These are phyloP conservation scores for Hydropotes inermis DNA, from an alignment of 2,113 vertebrate species.

Conservation along the genomic window DNA sequence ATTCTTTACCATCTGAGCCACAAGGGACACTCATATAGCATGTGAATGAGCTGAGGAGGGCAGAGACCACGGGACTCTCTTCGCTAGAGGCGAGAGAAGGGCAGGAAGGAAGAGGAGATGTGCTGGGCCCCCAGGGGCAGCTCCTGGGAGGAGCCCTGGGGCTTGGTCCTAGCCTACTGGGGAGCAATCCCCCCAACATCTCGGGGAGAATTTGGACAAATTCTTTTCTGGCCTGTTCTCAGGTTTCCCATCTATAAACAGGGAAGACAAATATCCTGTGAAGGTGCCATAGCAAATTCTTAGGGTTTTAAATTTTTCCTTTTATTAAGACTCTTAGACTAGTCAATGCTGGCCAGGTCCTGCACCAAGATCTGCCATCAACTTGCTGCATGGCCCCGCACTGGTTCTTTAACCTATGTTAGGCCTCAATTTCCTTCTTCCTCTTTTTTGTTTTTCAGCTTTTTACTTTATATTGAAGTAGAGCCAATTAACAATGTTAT, in stretches of 20 bases:
- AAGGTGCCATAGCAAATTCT: background rate
- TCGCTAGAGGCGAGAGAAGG: background rate
- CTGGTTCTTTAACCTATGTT: background rate
- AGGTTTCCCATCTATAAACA: background rate
- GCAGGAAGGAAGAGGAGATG: background rate
- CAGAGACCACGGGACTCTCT: background rate
- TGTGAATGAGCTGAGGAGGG: background rate
- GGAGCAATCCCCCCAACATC: rapidly evolving
- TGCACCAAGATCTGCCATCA: background rate
- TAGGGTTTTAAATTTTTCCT: background rate
- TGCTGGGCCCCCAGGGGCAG: background rate
- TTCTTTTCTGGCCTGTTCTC: background rate
- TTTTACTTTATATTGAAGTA: background rate
- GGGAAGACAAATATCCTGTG: background rate
- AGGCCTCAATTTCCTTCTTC: background rate
- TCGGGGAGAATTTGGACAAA: background rate
- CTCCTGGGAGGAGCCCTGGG: no score
- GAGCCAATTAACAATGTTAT: background rate
- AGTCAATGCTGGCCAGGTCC: background rate
- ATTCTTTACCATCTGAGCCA: background rate
- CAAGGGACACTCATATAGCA: background rate
- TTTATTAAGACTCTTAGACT: background rate
- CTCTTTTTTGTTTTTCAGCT: background rate
- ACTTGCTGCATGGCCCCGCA: background rate
- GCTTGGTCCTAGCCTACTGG: rapidly evolving